A percentile compares a stretch with the other conserved stretches of the same genome.
Evolutionary conservation across 1,140 invertebrate genomes (phyloP).

Genomic region (Holcopasites calliopsidis): DNA sequence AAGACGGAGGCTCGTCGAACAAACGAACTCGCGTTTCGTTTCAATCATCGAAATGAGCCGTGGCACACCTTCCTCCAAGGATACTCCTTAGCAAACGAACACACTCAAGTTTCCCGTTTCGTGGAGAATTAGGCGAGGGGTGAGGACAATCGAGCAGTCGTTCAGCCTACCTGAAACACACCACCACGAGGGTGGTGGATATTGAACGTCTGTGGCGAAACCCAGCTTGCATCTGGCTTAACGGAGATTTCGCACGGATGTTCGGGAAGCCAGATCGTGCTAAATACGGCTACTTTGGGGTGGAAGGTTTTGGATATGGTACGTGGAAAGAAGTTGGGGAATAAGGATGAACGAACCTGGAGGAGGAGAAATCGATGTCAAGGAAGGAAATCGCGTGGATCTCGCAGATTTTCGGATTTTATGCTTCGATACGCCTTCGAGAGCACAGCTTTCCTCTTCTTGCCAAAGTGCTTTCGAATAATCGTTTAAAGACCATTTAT

Average conservation of each 20-base stretch:
- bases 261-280: slow-evolving; percentile 44
- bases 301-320: not conserved
- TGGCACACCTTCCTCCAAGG: not conserved
- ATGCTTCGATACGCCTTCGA: slow-evolving; percentile 42
- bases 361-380: not conserved
- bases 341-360: slow-evolving; percentile 2
- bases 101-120: not conserved
- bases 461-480: slow-evolving; percentile 39
- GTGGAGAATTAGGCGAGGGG: slow-evolving; percentile 7
- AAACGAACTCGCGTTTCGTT: not conserved
- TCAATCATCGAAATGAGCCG: slow-evolving; percentile 11
- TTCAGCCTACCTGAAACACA: slow-evolving; percentile 11
- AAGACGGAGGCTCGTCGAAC: not conserved
- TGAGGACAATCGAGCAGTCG: slow-evolving; percentile 19
- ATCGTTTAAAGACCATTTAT: slow-evolving; percentile 58
- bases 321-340: slow-evolving; percentile 25
- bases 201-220: slow-evolving; percentile 24
- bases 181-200: slow-evolving; percentile 16
- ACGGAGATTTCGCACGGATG: slow-evolving; percentile 54
- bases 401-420: slow-evolving; percentile 68
- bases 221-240: slow-evolving; percentile 43
- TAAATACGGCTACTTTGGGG: slow-evolving; percentile 38
- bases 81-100: not conserved
- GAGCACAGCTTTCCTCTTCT: slow-evolving; percentile 7
- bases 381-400: slow-evolving; percentile 58